These are phyloP conservation scores for Microcebus murinus DNA, from an alignment of 2,113 vertebrate genomes.

Conservation along the genomic window DNA sequence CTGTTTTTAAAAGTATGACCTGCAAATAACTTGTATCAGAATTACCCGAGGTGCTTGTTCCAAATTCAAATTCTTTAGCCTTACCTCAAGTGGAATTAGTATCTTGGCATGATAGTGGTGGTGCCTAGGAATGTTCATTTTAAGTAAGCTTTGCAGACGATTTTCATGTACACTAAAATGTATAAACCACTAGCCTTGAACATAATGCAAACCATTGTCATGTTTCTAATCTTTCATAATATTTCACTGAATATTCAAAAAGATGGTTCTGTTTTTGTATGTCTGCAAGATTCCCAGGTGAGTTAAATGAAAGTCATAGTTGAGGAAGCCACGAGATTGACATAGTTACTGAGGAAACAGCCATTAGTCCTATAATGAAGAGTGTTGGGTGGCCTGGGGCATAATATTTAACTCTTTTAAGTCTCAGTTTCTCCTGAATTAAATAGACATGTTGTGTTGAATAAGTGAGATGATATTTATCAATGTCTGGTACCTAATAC, in stretches of 20 bases:
- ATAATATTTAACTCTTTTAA: not conserved
- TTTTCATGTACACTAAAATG: not conserved
- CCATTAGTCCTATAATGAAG: not conserved
- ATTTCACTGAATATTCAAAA: not conserved
- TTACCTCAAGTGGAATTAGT: not conserved
- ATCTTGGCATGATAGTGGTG: not conserved
- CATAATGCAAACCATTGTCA: not conserved
- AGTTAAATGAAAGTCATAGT: not conserved
- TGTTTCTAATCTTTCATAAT: not conserved
- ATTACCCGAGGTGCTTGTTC: not conserved
- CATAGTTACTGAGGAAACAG: not conserved
- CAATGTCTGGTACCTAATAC: not conserved
- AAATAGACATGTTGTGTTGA: not conserved
- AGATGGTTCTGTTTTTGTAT: not conserved
- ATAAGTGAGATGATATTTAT: not conserved
- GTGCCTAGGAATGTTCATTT: not conserved
- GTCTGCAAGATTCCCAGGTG: not conserved
- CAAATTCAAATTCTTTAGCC: not conserved
- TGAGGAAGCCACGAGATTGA: not conserved
- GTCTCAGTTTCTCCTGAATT: not conserved
- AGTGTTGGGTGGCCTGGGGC: not conserved
- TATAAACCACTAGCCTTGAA: not conserved
- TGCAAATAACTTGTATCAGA: conserved; percentile 1
- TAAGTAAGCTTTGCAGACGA: not conserved
- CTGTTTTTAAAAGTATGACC: not conserved